Evolutionary conservation across 2,888 invertebrate species (phyloP).

Genomic region (Hirtodrosophila cameraria): DNA sequence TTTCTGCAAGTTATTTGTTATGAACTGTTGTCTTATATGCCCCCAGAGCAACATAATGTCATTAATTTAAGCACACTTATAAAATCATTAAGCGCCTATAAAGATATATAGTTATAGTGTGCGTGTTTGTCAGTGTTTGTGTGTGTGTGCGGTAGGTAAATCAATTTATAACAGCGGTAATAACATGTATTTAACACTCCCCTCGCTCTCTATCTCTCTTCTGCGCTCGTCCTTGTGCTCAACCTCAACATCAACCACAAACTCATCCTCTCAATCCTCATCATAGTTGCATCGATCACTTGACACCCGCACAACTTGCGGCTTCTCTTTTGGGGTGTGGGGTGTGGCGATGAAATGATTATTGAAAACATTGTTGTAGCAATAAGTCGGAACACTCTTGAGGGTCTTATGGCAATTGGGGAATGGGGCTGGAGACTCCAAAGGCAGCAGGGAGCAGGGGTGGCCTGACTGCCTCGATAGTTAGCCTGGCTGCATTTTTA

Average conservation of each 20-base stretch:
- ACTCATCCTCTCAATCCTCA: too few species aligned
- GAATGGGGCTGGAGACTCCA: neutral
- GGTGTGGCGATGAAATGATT: slow-evolving; percentile 66
- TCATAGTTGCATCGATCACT: slow-evolving; percentile 64
- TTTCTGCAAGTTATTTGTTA: slow-evolving; percentile 2
- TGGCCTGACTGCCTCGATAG: slow-evolving; percentile 23
- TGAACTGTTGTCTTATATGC: neutral
- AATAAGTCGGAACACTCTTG: slow-evolving; percentile 10
- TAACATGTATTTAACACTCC: slow-evolving; percentile 53
- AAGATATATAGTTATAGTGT: slow-evolving; percentile 31
- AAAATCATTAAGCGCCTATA: slow-evolving; percentile 62
- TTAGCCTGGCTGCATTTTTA: slow-evolving; percentile 56
- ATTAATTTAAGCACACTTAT: slow-evolving; percentile 68
- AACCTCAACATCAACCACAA: too few species aligned
- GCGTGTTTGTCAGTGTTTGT: slow-evolving; percentile 22
- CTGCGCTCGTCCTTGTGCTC: neutral
- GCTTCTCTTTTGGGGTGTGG: slow-evolving; percentile 1
- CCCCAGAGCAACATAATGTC: slow-evolving; percentile 29
- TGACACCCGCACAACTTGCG: slow-evolving; percentile 66
- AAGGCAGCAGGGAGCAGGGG: neutral
- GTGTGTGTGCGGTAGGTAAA: slow-evolving; percentile 26
- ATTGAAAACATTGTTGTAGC: slow-evolving; percentile 72
- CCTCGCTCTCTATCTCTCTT: too few species aligned
- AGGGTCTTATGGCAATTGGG: slow-evolving; percentile 9
- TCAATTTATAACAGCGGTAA: slow-evolving; percentile 61